Conservation (phyloP, 2,888 invertebrate species). For the Hydropsyche betteni region DNA sequence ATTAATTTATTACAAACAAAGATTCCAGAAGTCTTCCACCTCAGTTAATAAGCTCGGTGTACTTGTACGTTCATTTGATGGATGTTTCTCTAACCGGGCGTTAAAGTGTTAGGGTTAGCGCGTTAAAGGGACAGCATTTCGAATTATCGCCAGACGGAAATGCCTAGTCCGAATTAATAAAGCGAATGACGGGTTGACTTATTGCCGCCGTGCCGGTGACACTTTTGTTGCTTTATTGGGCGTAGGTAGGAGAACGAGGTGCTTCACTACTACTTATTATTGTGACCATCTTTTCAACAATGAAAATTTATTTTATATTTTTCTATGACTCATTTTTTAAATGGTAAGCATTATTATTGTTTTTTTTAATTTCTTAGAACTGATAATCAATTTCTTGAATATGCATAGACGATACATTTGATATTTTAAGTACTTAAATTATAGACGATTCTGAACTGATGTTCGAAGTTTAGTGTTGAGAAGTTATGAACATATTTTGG, state of each 20-base stretch:
- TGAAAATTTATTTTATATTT: background rate
- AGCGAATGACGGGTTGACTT: constrained; percentile 44
- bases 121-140: constrained; percentile 25
- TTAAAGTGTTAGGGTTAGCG: background rate
- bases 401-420: too few relatives aligned
- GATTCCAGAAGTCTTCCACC: too few relatives aligned
- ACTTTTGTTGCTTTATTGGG: constrained; percentile 46
- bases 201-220: constrained; percentile 39
- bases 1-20: too few relatives aligned
- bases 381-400: too few relatives aligned
- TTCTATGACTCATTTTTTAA: background rate
- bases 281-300: background rate
- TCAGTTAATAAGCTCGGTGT: too few relatives aligned
- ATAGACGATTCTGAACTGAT: too few relatives aligned
- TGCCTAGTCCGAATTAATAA: constrained; percentile 50
- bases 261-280: background rate
- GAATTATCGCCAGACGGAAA: constrained; percentile 44
- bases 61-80: too few relatives aligned
- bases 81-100: background rate
- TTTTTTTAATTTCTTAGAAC: too few relatives aligned
- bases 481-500: too few relatives aligned
- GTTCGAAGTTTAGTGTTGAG: background rate
- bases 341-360: background rate
- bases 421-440: too few relatives aligned
- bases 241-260: constrained; percentile 46